phyloP scores from a whole-genome alignment of 2,888 invertebrate species.

The Pyralis farinalis region DNA sequence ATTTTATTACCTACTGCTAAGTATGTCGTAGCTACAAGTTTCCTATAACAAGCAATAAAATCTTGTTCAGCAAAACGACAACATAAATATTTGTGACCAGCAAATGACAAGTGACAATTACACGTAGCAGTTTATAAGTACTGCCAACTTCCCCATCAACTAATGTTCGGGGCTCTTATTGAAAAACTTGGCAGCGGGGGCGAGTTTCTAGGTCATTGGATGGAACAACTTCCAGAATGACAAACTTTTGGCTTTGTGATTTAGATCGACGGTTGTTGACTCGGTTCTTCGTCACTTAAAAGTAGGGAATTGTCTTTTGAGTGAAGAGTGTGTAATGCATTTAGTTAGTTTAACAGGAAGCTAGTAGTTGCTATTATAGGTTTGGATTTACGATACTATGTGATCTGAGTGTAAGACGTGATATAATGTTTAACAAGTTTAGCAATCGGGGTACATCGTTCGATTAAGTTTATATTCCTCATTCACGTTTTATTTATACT shows the following conservation, averaged over 20 bases:
- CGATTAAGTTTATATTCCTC: too few relatives aligned
- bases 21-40: too few relatives aligned
- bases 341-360: too few relatives aligned
- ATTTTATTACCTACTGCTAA: too few relatives aligned
- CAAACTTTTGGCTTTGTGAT: constrained; percentile 45
- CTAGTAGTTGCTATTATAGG: too few relatives aligned
- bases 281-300: constrained; percentile 33
- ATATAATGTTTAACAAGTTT: too few relatives aligned
- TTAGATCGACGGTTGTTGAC: constrained; percentile 39
- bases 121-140: constrained; percentile 28
- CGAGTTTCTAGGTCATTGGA: constrained; percentile 55
- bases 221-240: constrained; percentile 40
- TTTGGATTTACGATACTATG: too few relatives aligned
- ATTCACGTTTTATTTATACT: too few relatives aligned
- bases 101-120: constrained; percentile 24
- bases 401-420: too few relatives aligned
- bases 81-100: neutral
- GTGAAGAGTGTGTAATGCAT: neutral
- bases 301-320: constrained; percentile 23
- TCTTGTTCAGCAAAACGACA: neutral
- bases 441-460: too few relatives aligned
- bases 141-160: constrained; percentile 45
- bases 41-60: too few relatives aligned
- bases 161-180: constrained; percentile 53
- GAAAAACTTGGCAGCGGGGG: constrained; percentile 57